phyloP scores from a whole-genome alignment of 1,140 invertebrate genomes.

The Sinella curviseta region DNA sequence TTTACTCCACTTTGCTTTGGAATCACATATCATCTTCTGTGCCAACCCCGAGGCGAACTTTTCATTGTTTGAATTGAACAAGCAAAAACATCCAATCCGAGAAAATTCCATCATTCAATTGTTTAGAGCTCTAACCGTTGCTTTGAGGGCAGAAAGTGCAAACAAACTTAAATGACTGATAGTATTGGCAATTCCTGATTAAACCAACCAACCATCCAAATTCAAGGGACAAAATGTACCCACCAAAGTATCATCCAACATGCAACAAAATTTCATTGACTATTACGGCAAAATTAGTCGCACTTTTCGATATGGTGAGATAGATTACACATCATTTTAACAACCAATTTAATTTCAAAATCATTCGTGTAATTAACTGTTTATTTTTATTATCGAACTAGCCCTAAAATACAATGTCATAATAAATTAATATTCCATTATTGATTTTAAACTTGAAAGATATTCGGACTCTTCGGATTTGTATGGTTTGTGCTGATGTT shows the following conservation, averaged over 20 bases:
- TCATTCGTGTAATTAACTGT: too few species aligned
- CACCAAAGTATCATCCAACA: constrained; percentile 31
- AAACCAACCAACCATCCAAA: background rate
- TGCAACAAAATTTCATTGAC: constrained; percentile 19
- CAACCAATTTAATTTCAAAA: too few species aligned
- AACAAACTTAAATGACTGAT: background rate
- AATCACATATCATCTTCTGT: too few species aligned
- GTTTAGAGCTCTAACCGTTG: too few species aligned
- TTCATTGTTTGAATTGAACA: too few species aligned
- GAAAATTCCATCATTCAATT: too few species aligned
- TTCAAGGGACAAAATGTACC: background rate
- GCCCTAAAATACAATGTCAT: too few species aligned
- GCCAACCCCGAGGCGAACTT: too few species aligned
- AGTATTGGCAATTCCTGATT: background rate
- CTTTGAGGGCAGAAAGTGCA: background rate
- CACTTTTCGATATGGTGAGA: constrained; percentile 34
- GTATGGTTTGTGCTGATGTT: constrained; percentile 35
- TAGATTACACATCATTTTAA: background rate
- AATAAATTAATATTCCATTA: background rate
- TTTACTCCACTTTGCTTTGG: too few species aligned
- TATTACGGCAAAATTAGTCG: constrained; percentile 22
- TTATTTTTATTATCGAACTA: too few species aligned
- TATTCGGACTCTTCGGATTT: constrained; percentile 32
- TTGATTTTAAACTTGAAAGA: constrained; percentile 2
- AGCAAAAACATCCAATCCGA: too few species aligned